phyloP scores from a whole-genome alignment of 2,888 invertebrate genomes.

The Drosophila demipolita region DNA sequence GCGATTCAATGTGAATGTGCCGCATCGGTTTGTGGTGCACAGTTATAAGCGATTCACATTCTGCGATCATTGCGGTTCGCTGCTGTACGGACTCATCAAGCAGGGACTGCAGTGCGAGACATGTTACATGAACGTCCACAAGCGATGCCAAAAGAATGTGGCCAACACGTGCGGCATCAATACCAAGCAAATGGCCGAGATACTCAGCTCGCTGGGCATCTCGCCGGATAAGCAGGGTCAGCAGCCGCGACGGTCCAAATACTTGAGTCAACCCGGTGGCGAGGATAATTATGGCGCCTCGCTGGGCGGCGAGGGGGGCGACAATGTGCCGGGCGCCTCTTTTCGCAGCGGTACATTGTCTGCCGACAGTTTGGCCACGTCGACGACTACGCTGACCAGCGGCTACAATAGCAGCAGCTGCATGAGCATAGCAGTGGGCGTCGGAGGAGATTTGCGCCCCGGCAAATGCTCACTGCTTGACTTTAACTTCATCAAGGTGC shows the following conservation, averaged over 20 bases:
- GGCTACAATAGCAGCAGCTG: constrained; percentile 77
- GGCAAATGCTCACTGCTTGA: constrained; percentile 92
- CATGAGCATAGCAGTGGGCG: constrained; percentile 76
- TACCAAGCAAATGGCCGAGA: constrained; percentile 97
- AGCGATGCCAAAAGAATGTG: constrained; percentile 99
- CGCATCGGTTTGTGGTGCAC: constrained; percentile 98
- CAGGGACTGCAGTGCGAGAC: constrained; percentile 99
- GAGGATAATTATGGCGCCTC: constrained; percentile 85
- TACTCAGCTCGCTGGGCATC: constrained; percentile 96
- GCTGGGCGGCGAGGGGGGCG: constrained; percentile 82
- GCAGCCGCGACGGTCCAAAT: constrained; percentile 88
- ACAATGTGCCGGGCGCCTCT: constrained; percentile 70
- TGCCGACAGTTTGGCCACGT: constrained; percentile 71
- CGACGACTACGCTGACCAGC: constrained; percentile 72
- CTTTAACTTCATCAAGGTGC: constrained; percentile 98
- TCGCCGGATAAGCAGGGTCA: constrained; percentile 93
- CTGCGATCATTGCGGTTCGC: constrained; percentile 99
- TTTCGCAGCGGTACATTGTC: constrained; percentile 78
- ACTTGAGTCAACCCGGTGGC: constrained; percentile 84
- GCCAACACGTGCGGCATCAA: constrained; percentile 99
- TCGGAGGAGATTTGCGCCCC: constrained; percentile 75
- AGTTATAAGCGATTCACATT: constrained; percentile 99
- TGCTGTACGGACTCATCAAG: constrained; percentile 97
- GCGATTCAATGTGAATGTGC: constrained; percentile 99
- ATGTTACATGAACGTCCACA: constrained; percentile 99